phyloP scores from a whole-genome alignment of 2,888 invertebrate species.

The Scaptomyza caliginosa region DNA sequence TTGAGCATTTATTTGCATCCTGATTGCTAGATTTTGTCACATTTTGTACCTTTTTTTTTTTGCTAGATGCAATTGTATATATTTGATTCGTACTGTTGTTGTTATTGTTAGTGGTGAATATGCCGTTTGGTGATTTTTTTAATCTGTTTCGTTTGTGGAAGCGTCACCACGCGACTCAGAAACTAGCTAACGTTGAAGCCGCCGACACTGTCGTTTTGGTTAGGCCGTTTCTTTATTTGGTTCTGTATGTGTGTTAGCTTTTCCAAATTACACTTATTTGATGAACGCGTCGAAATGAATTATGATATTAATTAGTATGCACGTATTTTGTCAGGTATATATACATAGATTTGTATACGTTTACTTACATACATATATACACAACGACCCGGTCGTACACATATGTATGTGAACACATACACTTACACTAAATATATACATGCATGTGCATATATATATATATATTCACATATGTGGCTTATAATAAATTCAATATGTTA shows the following conservation, averaged over 20 bases:
- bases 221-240: constrained; percentile 27
- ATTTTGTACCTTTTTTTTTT: constrained; percentile 30
- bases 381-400: constrained; percentile 51
- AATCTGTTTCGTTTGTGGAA: constrained; percentile 18
- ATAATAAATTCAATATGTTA: constrained; percentile 49
- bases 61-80: constrained; percentile 21
- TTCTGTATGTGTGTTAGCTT: constrained; percentile 9
- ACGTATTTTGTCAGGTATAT: constrained; percentile 27
- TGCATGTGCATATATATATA: constrained; percentile 5
- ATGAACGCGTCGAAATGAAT: constrained; percentile 50
- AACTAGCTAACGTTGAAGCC: constrained; percentile 44
- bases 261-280: constrained; percentile 48
- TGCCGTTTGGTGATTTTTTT: constrained; percentile 20
- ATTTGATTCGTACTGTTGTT: constrained; percentile 14
- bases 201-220: constrained; percentile 50
- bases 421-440: constrained; percentile 11
- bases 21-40: constrained; percentile 46
- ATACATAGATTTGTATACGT: constrained; percentile 1
- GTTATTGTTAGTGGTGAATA: constrained; percentile 46
- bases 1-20: constrained; percentile 38
- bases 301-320: constrained; percentile 68
- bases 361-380: constrained; percentile 26
- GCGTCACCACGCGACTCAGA: constrained; percentile 57
- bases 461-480: constrained; percentile 42
- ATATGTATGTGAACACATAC: constrained; percentile 20